Percentiles rank a stretch among this genome's conserved stretches.
These are phyloP conservation scores for Acrocephalus arundinaceus DNA, from an alignment of 2,113 vertebrate genomes.

Conservation along the genomic window DNA sequence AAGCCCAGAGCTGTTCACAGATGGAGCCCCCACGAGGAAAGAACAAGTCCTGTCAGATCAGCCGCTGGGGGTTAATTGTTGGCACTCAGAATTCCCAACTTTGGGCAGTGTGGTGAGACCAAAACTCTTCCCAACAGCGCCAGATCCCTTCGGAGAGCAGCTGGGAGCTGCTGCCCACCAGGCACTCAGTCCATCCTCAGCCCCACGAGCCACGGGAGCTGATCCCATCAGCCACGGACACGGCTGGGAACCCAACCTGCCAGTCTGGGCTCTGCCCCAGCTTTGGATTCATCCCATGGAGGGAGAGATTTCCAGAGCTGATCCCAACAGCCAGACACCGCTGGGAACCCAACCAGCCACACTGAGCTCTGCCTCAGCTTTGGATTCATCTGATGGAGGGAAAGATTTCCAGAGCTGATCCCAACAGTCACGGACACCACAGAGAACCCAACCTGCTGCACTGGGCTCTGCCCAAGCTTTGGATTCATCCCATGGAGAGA, in stretches of 20 bases:
- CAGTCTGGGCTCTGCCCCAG: neutral
- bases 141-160: neutral
- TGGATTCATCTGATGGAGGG: too few relatives aligned
- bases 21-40: neutral
- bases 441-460: too few relatives aligned
- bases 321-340: neutral
- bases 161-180: rapidly evolving
- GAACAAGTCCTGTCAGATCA: neutral
- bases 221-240: neutral
- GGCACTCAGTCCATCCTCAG: neutral
- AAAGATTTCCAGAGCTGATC: too few relatives aligned
- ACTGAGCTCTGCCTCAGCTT: too few relatives aligned
- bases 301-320: neutral
- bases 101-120: neutral
- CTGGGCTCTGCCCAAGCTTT: too few relatives aligned
- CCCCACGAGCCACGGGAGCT: rapidly evolving
- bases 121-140: neutral
- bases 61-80: neutral
- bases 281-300: neutral
- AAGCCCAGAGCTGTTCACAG: neutral
- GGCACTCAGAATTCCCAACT: neutral
- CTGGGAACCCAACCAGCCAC: too few relatives aligned
- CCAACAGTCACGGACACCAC: too few relatives aligned
- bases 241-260: rapidly evolving
- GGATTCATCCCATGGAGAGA: too few relatives aligned